Percentiles rank a stretch among this genome's conserved stretches.
phyloP scores from a whole-genome alignment of 2,797 vertebrate species.

The Semaprochilodus insignis region DNA sequence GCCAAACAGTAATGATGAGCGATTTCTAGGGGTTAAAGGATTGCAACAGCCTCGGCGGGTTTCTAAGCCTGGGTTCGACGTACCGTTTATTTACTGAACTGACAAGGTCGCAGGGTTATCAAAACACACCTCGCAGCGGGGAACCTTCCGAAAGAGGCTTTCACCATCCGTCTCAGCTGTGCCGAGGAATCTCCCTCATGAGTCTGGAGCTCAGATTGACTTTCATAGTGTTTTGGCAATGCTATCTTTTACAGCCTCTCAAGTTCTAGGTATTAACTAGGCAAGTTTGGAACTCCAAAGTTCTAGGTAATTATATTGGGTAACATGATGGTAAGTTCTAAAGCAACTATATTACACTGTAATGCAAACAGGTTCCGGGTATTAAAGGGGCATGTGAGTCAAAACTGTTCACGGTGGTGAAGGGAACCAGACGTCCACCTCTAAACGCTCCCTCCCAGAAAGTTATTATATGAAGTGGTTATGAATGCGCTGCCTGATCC shows the following conservation, averaged over 20 bases:
- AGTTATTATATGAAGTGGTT: no score
- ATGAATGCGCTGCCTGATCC: no score
- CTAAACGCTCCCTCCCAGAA: no score
- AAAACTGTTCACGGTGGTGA: no score
- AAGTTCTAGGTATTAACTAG: no score
- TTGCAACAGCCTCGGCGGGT: conserved; percentile 51
- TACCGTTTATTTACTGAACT: conserved; percentile 66
- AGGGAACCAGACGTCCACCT: no score
- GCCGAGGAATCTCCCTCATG: conserved; percentile 63
- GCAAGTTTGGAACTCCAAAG: no score
- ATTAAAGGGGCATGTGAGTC: no score
- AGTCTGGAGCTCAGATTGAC: conserved; percentile 69
- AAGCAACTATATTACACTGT: not conserved
- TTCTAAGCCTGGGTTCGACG: not conserved
- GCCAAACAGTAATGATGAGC: not conserved
- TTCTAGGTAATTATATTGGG: no score
- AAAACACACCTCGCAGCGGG: conserved; percentile 66
- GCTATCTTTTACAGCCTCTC: no score
- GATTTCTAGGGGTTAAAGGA: not conserved
- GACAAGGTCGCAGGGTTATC: conserved; percentile 80
- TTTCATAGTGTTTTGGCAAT: conserved; percentile 47
- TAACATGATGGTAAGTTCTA: no score
- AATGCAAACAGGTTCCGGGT: no score
- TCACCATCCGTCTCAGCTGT: conserved; percentile 77
- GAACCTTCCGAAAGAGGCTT: conserved; percentile 73